phyloP scores from a whole-genome alignment of 1,140 invertebrate species.

The Choristoneura fumiferana region DNA sequence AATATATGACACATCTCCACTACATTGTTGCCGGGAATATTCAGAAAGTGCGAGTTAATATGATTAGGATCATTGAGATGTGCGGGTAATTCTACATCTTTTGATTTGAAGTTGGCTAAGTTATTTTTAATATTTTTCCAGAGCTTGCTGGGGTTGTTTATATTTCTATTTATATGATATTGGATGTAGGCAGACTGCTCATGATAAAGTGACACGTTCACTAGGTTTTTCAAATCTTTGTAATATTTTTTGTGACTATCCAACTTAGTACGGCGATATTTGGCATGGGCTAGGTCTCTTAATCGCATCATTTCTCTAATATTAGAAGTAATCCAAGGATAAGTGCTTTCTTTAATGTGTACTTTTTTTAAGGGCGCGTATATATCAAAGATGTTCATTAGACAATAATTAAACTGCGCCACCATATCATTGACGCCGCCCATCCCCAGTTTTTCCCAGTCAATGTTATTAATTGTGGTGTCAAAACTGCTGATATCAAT shows the following conservation, averaged over 20 bases:
- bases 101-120: background rate
- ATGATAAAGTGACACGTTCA: background rate
- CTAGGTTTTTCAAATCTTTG: conserved; percentile 1
- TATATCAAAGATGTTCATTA: too few species aligned
- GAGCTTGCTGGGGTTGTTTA: background rate
- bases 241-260: background rate
- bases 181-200: conserved; percentile 10
- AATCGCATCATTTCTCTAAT: conserved; percentile 1
- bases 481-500: too few species aligned
- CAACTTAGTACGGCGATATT: background rate
- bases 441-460: too few species aligned
- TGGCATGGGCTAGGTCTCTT: background rate
- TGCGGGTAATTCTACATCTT: background rate
- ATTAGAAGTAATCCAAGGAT: background rate
- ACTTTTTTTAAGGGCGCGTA: background rate
- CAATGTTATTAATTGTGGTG: too few species aligned
- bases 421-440: too few species aligned
- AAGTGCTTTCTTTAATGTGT: background rate
- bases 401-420: too few species aligned
- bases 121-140: conserved; percentile 18
- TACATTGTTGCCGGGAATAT: background rate
- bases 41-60: conserved; percentile 4
- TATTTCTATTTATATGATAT: background rate
- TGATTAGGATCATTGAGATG: background rate
- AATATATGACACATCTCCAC: background rate